Conservation (phyloP, 2,113 vertebrate species). For the Periophthalmodon schlosseri region DNA sequence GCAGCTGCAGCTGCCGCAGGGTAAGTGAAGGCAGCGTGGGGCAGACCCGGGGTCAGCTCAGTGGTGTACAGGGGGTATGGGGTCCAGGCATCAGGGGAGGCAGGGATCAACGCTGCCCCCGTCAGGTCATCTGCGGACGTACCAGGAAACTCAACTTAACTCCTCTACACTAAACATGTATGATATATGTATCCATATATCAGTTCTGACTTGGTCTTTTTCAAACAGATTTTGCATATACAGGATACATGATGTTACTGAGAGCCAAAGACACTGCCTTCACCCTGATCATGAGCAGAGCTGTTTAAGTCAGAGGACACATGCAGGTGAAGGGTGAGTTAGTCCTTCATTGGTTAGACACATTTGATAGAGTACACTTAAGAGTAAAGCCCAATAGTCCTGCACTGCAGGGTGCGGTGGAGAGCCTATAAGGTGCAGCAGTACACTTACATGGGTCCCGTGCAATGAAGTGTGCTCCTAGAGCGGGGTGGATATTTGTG, state of each 20-base stretch:
- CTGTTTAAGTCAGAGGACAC: slow-evolving; percentile 61
- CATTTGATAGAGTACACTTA: background rate
- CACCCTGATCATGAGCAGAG: slow-evolving; percentile 56
- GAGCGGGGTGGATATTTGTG: slow-evolving; percentile 94
- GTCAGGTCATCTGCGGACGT: slow-evolving; percentile 90
- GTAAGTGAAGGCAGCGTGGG: slow-evolving; percentile 93
- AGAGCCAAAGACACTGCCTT: slow-evolving; percentile 29
- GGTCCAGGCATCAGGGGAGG: slow-evolving; percentile 94
- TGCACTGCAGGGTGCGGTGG: slow-evolving; percentile 60
- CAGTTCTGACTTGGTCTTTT: background rate
- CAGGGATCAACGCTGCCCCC: slow-evolving; percentile 93
- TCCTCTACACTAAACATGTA: slow-evolving; percentile 4
- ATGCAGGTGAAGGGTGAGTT: slow-evolving; percentile 79
- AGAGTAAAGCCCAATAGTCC: slow-evolving; percentile 28
- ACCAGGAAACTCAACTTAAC: slow-evolving; percentile 31
- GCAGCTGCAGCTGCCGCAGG: slow-evolving; percentile 88
- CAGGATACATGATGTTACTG: slow-evolving; percentile 8
- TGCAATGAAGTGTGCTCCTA: slow-evolving; percentile 97
- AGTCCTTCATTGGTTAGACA: slow-evolving; percentile 64
- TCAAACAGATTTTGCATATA: background rate
- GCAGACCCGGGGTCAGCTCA: slow-evolving; percentile 93
- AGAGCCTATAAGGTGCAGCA: slow-evolving; percentile 75
- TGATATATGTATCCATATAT: background rate
- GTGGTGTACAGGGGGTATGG: slow-evolving; percentile 96
- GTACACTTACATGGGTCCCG: slow-evolving; percentile 98